Percentiles rank a stretch among this genome's conserved stretches.
Evolutionary conservation across 2,113 vertebrate genomes (phyloP).

Genomic region (Alethe diademata): DNA sequence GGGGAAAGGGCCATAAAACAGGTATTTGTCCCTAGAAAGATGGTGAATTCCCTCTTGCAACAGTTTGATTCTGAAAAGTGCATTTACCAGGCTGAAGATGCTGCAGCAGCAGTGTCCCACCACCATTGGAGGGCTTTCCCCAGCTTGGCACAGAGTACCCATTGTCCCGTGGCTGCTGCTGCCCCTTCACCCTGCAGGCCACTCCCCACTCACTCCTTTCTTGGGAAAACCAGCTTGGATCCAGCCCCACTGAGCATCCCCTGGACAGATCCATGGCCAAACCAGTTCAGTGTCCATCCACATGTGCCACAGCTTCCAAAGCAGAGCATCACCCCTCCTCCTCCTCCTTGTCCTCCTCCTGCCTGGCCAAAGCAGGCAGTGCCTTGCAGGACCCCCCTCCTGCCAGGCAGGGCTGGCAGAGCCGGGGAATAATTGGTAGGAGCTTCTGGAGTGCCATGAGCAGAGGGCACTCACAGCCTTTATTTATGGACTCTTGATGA

Average conservation of each 20-base stretch:
- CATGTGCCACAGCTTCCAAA: neutral
- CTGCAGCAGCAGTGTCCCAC: rapidly evolving
- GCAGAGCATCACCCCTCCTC: neutral
- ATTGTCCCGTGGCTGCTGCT: too few species aligned
- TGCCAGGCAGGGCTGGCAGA: neutral
- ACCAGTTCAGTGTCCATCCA: neutral
- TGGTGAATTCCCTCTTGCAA: neutral
- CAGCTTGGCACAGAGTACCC: rapidly evolving
- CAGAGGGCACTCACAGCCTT: constrained; percentile 16
- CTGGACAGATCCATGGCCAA: neutral
- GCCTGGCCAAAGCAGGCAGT: neutral
- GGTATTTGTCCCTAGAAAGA: neutral
- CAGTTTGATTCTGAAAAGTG: neutral
- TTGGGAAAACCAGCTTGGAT: neutral
- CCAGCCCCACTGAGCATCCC: neutral
- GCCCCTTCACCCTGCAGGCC: neutral
- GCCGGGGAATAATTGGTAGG: constrained; percentile 27
- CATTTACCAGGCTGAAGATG: neutral
- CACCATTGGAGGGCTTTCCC: neutral
- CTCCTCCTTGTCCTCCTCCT: neutral
- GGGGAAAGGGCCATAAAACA: neutral
- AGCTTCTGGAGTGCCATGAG: constrained; percentile 15
- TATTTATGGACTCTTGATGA: constrained; percentile 38
- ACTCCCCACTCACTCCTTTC: neutral
- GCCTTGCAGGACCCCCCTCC: neutral